Conservation (phyloP, 2,888 invertebrate genomes). For the Rotaria magnacalcarata region DNA sequence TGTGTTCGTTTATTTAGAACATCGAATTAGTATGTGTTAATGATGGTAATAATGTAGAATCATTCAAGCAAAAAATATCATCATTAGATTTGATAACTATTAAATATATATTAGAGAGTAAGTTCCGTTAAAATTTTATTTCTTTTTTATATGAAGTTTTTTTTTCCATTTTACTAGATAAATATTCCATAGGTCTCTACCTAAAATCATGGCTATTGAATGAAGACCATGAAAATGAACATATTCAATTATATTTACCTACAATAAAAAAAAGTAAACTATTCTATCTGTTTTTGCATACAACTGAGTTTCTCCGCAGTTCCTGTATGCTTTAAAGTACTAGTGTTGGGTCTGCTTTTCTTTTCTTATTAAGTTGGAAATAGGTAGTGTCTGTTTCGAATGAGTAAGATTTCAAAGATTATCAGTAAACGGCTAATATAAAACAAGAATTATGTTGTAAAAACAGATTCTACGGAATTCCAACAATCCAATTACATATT, state of each 20-base stretch:
- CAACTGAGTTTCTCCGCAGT: too few species aligned
- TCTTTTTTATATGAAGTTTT: neutral
- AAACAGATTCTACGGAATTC: too few species aligned
- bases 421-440: too few species aligned
- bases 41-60: neutral
- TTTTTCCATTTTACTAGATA: neutral
- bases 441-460: too few species aligned
- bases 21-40: slow-evolving; percentile 3
- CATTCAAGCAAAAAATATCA: neutral
- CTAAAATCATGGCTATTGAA: neutral
- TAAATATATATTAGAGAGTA: neutral
- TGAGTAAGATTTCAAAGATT: too few species aligned
- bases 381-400: too few species aligned
- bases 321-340: too few species aligned
- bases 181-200: neutral
- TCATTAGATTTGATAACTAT: neutral
- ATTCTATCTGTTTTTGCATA: too few species aligned
- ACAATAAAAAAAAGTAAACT: neutral
- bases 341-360: too few species aligned
- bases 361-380: too few species aligned
- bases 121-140: neutral
- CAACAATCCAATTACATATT: too few species aligned
- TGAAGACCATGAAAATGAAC: neutral
- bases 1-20: neutral
- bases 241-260: neutral